Evolutionary conservation across 1,140 invertebrate species (phyloP), one percentile per base, ranked within the genome.

Genomic region (Euura saliciscinereae): DNA sequence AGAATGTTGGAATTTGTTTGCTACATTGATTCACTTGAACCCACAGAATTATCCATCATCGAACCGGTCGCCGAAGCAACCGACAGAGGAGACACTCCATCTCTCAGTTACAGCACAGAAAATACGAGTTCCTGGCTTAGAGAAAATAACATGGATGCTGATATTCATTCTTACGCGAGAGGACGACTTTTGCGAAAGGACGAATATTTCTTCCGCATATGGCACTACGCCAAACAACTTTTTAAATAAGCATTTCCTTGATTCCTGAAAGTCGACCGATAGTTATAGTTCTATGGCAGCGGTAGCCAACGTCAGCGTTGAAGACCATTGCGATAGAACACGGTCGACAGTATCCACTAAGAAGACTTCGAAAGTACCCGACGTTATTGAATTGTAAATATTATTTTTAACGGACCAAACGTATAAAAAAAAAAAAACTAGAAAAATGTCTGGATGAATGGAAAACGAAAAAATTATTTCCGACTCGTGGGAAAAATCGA

Each of bases 131-230:
- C 95, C 0, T 98, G 96, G 96, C 89, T 98, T 81, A 89, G 94
- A 66, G 95, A 97, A 73, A 92, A 95, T 77, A 94, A 95, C 76
- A 96, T 97, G 94, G 96, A 97, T 84, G 96, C 96, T 1, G 95
- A 97, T 78, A 97, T 98, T 77, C 91, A 93, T 74, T 94, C 94
- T 44, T 97, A 97, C 85, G 94, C 96, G 1, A 91, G 94, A 74
- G 93, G 93, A 64, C 93, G 93, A 69, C 88, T 97, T 13, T 88
- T 97, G 7, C 89, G 94, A 74, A 91, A 93, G 79, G 95, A 97
- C 82, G 96, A 98, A 88, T 98, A 98, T 88, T 98, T 97, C 92
- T 98, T 98, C 92, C 91, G 94, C 74, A 94, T 98, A 85, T 96
- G 94, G 94, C 93, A 93, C 85, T 94, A 95, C 79, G 94, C 94